Conservation (phyloP, 1,140 invertebrate species). For the Ectropis grisescens region DNA sequence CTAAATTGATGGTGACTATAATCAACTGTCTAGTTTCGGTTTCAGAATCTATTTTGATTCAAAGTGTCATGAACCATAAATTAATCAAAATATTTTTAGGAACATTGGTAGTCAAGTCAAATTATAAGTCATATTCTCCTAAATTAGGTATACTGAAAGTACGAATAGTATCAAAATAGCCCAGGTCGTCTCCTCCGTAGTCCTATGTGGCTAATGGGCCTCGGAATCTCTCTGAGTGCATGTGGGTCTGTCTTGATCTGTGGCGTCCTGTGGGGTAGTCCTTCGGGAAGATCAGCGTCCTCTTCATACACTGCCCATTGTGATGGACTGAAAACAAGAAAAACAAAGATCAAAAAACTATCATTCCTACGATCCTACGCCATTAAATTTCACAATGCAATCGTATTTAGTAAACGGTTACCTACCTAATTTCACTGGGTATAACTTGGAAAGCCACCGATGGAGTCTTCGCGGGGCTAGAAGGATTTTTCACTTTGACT, state of each 20-base stretch:
- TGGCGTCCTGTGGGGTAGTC: conserved; percentile 37
- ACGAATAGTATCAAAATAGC: conserved; percentile 17
- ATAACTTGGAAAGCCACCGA: conserved; percentile 66
- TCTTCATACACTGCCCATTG: conserved; percentile 58
- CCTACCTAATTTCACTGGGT: conserved; percentile 70
- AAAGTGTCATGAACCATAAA: too few species aligned
- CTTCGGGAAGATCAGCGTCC: conserved; percentile 35
- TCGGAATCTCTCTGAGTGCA: conserved; percentile 53
- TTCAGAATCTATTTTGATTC: too few species aligned
- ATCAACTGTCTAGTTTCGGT: too few species aligned
- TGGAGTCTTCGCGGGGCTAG: conserved; percentile 46
- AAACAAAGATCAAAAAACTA: too few species aligned
- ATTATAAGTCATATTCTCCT: too few species aligned
- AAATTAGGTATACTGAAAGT: too few species aligned
- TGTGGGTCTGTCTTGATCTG: conserved; percentile 45
- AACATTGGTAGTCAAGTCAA: too few species aligned
- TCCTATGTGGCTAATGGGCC: conserved; percentile 35
- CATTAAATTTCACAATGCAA: too few species aligned
- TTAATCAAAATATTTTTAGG: too few species aligned
- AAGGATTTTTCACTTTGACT: conserved; percentile 26
- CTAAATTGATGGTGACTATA: too few species aligned
- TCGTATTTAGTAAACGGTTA: too few species aligned
- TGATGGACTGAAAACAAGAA: conserved; percentile 40
- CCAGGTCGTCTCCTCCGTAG: conserved; percentile 31
- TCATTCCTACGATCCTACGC: too few species aligned